These are phyloP conservation scores for Chirona hameri DNA, from an alignment of 2,888 invertebrate genomes.

Conservation along the genomic window DNA sequence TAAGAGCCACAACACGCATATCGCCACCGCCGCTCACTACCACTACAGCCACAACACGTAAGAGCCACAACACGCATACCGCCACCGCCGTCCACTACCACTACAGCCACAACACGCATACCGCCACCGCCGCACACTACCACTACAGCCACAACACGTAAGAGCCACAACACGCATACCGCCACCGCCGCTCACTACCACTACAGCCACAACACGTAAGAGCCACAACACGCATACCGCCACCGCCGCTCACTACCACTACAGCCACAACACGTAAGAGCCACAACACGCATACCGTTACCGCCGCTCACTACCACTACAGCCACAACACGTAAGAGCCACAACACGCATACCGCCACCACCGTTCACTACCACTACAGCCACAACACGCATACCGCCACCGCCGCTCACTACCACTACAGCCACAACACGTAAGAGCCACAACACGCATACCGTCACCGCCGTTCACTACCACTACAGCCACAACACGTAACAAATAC, in stretches of 20 bases:
- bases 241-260: slow-evolving; percentile 45
- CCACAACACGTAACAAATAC: no score
- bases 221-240: slow-evolving; percentile 53
- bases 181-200: slow-evolving; percentile 47
- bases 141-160: background rate
- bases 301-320: slow-evolving; percentile 45
- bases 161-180: slow-evolving; percentile 50
- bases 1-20: slow-evolving; percentile 48
- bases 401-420: slow-evolving; percentile 45
- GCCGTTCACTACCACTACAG: slow-evolving; percentile 44
- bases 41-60: background rate
- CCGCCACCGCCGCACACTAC: slow-evolving; percentile 48
- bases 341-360: slow-evolving; percentile 50
- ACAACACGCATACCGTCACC: slow-evolving; percentile 50
- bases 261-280: background rate
- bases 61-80: slow-evolving; percentile 50
- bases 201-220: background rate
- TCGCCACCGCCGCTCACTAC: slow-evolving; percentile 48
- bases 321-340: no score
- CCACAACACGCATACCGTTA: slow-evolving; percentile 51
- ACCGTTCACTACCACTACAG: slow-evolving; percentile 44
- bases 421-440: no score
- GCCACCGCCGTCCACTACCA: slow-evolving; percentile 47
- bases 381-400: slow-evolving; percentile 47
- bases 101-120: slow-evolving; percentile 44